phyloP scores from a whole-genome alignment of 2,113 vertebrate genomes.

The Azemiops feae region DNA sequence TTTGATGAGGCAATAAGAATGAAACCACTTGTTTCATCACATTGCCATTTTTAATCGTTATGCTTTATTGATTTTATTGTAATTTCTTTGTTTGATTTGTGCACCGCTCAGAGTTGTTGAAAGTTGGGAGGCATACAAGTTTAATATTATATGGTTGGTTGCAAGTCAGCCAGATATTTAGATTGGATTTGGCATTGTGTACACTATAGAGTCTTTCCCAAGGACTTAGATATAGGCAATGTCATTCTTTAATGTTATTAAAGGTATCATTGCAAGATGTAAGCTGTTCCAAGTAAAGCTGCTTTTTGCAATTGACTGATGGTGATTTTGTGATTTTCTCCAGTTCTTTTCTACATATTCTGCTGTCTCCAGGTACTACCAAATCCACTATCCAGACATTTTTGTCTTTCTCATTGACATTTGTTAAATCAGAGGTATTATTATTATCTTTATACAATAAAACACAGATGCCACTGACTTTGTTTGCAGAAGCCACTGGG shows the following conservation, averaged over 20 bases:
- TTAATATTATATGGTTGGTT: background rate
- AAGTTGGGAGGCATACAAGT: background rate
- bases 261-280: background rate
- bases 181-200: background rate
- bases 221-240: background rate
- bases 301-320: too few species aligned
- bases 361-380: too few species aligned
- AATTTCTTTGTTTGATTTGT: background rate
- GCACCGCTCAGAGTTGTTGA: background rate
- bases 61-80: background rate
- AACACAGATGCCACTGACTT: too few species aligned
- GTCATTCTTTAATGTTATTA: background rate
- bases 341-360: too few species aligned
- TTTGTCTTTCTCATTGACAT: too few species aligned
- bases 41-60: background rate
- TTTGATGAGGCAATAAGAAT: background rate
- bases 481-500: too few species aligned
- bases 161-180: background rate
- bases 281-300: background rate
- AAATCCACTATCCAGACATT: too few species aligned
- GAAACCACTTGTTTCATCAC: background rate
- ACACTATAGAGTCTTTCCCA: background rate
- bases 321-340: too few species aligned
- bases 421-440: too few species aligned
- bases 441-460: too few species aligned